These are phyloP conservation scores for Apogon hyalosoma DNA, from an alignment of 2,797 vertebrate genomes.

Conservation along the genomic window DNA sequence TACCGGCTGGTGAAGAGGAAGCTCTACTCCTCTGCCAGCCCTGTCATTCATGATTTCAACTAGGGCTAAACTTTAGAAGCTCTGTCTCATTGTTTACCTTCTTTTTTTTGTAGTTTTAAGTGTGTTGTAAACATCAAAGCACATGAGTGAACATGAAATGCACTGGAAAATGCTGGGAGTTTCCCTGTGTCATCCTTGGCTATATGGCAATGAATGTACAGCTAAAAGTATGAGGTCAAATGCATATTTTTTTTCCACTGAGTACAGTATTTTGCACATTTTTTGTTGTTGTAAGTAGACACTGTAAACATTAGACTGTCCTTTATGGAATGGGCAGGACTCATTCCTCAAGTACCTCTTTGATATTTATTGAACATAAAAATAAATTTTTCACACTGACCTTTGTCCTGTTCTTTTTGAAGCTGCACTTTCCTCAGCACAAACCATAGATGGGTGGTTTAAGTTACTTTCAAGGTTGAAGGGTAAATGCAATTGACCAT, in stretches of 20 bases:
- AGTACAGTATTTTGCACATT: slow-evolving; percentile 50
- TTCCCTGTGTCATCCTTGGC: background rate
- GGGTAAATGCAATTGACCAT: no score
- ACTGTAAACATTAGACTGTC: slow-evolving; percentile 19
- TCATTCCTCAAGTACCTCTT: slow-evolving; percentile 45
- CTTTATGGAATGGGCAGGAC: slow-evolving; percentile 64
- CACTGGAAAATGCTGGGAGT: slow-evolving; percentile 12
- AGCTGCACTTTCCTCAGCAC: no score
- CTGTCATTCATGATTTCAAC: slow-evolving; percentile 77
- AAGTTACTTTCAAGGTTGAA: no score
- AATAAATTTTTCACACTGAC: no score
- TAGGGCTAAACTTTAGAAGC: slow-evolving; percentile 17
- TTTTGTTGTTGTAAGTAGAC: slow-evolving; percentile 20
- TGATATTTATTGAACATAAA: no score
- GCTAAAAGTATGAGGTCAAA: background rate
- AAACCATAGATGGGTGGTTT: no score
- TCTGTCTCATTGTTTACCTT: background rate
- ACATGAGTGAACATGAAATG: background rate
- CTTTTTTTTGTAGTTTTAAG: background rate
- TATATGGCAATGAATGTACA: no score
- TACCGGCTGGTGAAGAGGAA: slow-evolving; percentile 87
- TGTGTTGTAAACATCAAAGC: background rate
- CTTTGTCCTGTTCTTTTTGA: no score
- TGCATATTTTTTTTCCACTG: background rate
- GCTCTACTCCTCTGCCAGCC: slow-evolving; percentile 85